These are phyloP conservation scores for Cephalopachus bancanus DNA, from an alignment of 2,797 vertebrate species.

Conservation along the genomic window DNA sequence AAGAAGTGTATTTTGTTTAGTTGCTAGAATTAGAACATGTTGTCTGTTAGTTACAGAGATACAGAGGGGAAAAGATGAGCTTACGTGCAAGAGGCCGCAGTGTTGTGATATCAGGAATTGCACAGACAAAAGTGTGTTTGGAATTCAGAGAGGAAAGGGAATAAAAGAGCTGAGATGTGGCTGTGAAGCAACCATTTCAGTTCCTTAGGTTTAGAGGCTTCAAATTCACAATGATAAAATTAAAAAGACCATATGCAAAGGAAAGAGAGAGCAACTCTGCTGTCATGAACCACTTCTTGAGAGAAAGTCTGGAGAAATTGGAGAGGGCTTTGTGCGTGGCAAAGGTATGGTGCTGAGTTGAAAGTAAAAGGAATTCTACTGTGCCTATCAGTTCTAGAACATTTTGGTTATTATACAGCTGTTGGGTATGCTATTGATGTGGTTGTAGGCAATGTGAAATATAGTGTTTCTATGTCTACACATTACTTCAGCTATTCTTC, in stretches of 20 bases:
- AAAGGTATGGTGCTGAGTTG: neutral
- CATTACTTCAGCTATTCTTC: constrained; percentile 13
- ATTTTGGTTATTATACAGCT: constrained; percentile 20
- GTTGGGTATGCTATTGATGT: neutral
- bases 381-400: neutral
- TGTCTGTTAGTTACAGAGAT: neutral
- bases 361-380: constrained; percentile 4
- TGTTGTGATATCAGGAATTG: neutral
- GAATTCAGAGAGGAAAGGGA: constrained; percentile 31
- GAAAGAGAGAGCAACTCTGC: neutral
- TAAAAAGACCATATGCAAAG: neutral
- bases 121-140: neutral
- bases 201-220: neutral
- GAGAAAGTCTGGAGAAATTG: neutral
- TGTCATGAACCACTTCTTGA: neutral
- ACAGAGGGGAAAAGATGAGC: neutral
- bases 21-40: neutral
- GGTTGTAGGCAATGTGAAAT: constrained; percentile 6
- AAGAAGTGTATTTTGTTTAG: neutral
- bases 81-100: neutral
- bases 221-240: neutral
- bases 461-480: neutral
- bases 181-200: neutral
- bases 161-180: neutral
- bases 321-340: neutral